phyloP scores from a whole-genome alignment of 2,888 invertebrate species.

The Ferrisia virgata region DNA sequence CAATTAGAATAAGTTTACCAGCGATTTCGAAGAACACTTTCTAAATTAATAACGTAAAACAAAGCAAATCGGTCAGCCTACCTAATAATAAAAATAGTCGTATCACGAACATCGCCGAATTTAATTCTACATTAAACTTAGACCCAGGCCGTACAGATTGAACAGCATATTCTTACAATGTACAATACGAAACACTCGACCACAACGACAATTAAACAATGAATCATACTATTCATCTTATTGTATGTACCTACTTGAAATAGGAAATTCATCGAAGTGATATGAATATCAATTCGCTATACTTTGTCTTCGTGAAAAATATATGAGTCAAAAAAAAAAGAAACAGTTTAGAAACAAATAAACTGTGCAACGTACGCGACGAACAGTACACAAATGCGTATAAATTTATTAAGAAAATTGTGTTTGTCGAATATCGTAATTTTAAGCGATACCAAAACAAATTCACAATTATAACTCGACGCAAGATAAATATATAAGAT shows the following conservation, averaged over 20 bases:
- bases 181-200: neutral
- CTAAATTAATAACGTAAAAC: neutral
- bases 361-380: neutral
- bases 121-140: too few species aligned
- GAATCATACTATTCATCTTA: neutral
- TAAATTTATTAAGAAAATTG: neutral
- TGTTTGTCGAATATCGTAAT: neutral
- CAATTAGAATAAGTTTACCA: neutral
- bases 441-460: neutral
- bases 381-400: neutral
- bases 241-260: neutral
- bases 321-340: neutral
- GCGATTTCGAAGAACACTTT: neutral
- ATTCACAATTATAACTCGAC: neutral
- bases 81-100: neutral
- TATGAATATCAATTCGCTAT: neutral
- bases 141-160: neutral
- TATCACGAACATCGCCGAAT: neutral
- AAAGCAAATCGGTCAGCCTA: neutral
- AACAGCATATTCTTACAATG: too few species aligned
- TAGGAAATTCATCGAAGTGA: neutral
- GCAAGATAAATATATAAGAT: neutral
- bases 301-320: neutral
- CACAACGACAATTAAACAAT: neutral
- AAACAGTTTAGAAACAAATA: neutral